Evolutionary conservation across 2,888 invertebrate genomes (phyloP), one percentile per base, ranked within the genome.

Genomic region (Eubasilissa splendida): DNA sequence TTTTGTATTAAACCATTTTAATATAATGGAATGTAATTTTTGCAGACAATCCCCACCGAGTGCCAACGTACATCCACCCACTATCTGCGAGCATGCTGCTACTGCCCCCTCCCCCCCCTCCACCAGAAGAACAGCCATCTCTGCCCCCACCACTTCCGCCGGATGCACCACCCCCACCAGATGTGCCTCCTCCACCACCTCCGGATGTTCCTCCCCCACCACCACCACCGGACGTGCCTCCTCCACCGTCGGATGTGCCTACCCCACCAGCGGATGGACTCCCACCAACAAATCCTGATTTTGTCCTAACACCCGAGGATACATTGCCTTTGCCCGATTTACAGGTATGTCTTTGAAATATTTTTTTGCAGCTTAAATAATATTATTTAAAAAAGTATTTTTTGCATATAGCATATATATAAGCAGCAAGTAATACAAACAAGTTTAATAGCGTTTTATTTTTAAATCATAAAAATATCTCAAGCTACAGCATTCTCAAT

Each of bases 61-160:
- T 52, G 50, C 56, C 83, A 81, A 89, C 90, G 2, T 89, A 88
- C 1, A 87, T 89, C 4, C 90, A 90, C 0, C 90, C 90, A 0
- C 85, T 90, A 4, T 90, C 90, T 0, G 90, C 90, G 82, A 89
- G 91, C 53, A 89, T 88, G 4, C 89, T 89, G 2, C 88, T 88
- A 0, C 87, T 87, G 0, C 86, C 87, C 9, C 84, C 85, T 5
- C 76, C 76, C 4, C 76, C 77, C 9, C 70, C 52, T 14, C 77
- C 77, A 8, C 59, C 77, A 2, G 42, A 31, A 50, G 42, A n/a
- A 12, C 84, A 84, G 56, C 85, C 86, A 73, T 78, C 42, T 42
- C 79, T 63, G 22, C 63, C 12, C 54, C 84, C 84, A 56, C 85
- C 86, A 70, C 80, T 85, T 76, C 85, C 85, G 76, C 84, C 85